Conservation (phyloP, 2,888 invertebrate genomes). For the Polietes domitor region DNA sequence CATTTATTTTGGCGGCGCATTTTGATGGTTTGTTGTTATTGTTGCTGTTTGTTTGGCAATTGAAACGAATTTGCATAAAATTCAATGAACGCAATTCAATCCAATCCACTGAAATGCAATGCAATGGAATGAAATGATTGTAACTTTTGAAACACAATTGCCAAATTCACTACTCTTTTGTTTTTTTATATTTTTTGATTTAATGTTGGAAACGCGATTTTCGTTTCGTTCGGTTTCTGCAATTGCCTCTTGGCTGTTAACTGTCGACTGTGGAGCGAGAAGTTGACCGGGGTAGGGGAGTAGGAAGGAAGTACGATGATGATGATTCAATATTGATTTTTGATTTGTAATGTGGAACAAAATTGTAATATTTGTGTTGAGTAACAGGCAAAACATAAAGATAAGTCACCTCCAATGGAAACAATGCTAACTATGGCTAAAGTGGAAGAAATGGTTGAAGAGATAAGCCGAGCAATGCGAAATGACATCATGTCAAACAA, state of each 20-base stretch:
- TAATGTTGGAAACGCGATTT: not conserved
- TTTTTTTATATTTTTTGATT: conserved; percentile 3
- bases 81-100: not conserved
- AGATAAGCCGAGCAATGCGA: not conserved
- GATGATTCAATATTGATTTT: conserved; percentile 27
- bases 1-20: not conserved
- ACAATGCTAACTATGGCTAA: not conserved
- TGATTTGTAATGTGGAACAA: conserved; percentile 3
- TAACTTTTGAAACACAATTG: not conserved
- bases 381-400: conserved; percentile 11
- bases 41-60: not conserved
- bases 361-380: not conserved
- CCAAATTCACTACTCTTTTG: not conserved
- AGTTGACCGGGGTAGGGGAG: not conserved
- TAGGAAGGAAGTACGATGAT: too few species aligned
- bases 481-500: not conserved
- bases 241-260: conserved; percentile 1
- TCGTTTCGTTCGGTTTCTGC: not conserved
- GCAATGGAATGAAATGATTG: not conserved
- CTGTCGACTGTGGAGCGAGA: not conserved
- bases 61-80: conserved; percentile 20
- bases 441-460: not conserved
- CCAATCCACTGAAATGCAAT: not conserved
- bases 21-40: not conserved
- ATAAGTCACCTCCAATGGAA: conserved; percentile 2